These are phyloP conservation scores for Ceyx erithaca DNA, from an alignment of 2,797 vertebrate species.

Conservation along the genomic window DNA sequence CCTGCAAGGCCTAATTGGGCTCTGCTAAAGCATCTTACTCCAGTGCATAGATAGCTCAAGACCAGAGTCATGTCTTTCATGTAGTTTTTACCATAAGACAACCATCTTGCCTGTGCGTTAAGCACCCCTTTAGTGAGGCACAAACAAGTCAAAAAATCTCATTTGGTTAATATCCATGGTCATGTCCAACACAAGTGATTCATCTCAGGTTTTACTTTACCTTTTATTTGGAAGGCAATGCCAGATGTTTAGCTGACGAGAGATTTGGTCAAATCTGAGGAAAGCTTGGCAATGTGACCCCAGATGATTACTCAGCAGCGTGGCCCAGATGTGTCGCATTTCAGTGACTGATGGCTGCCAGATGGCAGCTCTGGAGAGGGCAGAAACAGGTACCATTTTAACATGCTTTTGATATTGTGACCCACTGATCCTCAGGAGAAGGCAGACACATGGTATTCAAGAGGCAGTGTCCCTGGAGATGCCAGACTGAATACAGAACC, in stretches of 20 bases:
- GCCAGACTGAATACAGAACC: background rate
- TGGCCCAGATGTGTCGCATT: background rate
- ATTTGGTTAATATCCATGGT: background rate
- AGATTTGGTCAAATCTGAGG: background rate
- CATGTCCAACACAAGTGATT: background rate
- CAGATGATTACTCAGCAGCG: background rate
- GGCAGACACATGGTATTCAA: background rate
- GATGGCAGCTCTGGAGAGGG: background rate
- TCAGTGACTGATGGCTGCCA: slow-evolving; percentile 17
- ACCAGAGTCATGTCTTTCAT: background rate
- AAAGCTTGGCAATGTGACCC: background rate
- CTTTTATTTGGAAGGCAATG: background rate
- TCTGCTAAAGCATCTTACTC: background rate
- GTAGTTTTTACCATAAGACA: background rate
- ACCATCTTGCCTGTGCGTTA: background rate
- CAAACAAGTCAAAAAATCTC: background rate
- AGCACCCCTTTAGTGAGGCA: background rate
- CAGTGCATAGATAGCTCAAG: background rate
- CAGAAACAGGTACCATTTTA: background rate
- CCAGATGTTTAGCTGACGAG: background rate
- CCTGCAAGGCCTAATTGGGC: background rate
- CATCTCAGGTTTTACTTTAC: background rate
- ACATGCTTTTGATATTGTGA: background rate
- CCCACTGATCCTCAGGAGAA: background rate
- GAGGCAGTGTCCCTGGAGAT: background rate